A percentile compares a stretch with the other conserved stretches of the same genome.
phyloP scores from a whole-genome alignment of 1,140 invertebrate genomes.

The Kradibia gibbosae region DNA sequence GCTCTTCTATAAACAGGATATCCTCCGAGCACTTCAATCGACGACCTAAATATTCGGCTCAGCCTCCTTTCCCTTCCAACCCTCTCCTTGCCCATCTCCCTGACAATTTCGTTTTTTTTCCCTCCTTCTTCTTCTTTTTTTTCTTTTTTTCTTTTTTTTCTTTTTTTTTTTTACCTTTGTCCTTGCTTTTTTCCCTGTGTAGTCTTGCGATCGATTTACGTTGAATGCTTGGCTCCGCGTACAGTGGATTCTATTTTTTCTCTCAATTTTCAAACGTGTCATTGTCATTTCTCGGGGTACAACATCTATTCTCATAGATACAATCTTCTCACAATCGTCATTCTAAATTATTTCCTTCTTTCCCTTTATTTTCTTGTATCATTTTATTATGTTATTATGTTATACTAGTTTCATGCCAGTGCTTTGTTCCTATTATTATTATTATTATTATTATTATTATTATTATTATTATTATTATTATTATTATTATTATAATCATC shows the following conservation, averaged over 20 bases:
- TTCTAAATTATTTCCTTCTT: not conserved
- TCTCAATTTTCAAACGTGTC: constrained; percentile 11
- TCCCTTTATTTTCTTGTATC: too few relatives aligned
- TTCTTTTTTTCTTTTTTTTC: not conserved
- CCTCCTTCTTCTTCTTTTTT: constrained; percentile 2
- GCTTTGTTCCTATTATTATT: too few relatives aligned
- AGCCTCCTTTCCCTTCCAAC: not conserved
- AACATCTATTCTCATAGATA: not conserved
- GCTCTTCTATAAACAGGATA: constrained; percentile 65
- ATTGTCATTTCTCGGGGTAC: not conserved
- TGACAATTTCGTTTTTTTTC: too few relatives aligned
- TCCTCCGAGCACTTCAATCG: constrained; percentile 61
- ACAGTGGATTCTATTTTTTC: not conserved
- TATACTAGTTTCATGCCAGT: too few relatives aligned
- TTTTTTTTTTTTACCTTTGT: too few relatives aligned
- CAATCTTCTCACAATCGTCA: not conserved
- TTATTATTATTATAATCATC: too few relatives aligned
- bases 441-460: too few relatives aligned
- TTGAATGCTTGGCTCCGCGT: not conserved
- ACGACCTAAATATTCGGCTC: constrained; percentile 60
- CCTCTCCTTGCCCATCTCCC: not conserved
- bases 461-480: too few relatives aligned
- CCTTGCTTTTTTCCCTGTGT: too few relatives aligned
- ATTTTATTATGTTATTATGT: too few relatives aligned
- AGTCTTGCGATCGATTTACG: not conserved